Conservation (phyloP, 2,888 invertebrate species). For the Junonia oenone region DNA sequence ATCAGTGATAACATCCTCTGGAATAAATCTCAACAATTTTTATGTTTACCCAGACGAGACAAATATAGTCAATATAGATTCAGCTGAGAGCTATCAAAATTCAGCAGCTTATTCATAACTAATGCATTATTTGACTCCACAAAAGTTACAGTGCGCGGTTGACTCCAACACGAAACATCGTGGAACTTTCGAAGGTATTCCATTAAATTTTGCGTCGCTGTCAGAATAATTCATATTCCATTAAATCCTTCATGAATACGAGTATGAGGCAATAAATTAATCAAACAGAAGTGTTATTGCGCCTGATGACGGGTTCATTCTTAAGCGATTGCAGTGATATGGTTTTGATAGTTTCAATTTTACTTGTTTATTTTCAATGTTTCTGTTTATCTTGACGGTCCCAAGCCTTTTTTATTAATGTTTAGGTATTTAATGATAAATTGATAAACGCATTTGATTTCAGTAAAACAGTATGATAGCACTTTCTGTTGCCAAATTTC, state of each 20-base stretch:
- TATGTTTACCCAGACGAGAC: not conserved
- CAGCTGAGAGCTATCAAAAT: constrained; percentile 5
- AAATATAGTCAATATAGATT: not conserved
- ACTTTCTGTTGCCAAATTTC: no score
- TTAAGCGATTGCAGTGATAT: constrained; percentile 5
- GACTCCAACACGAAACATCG: constrained; percentile 11
- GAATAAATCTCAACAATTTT: not conserved
- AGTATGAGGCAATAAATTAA: constrained; percentile 22
- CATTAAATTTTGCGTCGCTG: constrained; percentile 21
- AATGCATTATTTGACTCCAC: constrained; percentile 18
- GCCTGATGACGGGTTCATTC: not conserved
- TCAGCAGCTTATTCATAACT: constrained; percentile 13
- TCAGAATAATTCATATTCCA: constrained; percentile 26
- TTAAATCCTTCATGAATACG: constrained; percentile 22
- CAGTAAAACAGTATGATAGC: no score
- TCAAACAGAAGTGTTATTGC: constrained; percentile 16
- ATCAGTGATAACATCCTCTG: no score
- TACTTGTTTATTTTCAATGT: no score
- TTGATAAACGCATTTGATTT: no score
- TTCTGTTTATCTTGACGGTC: no score
- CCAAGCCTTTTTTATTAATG: no score
- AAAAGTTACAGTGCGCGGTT: constrained; percentile 15
- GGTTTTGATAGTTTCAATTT: no score
- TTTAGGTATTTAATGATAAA: no score
- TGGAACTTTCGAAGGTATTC: constrained; percentile 21